Conservation (phyloP, 2,797 vertebrate genomes). For the Hyperoplus lanceolatus region DNA sequence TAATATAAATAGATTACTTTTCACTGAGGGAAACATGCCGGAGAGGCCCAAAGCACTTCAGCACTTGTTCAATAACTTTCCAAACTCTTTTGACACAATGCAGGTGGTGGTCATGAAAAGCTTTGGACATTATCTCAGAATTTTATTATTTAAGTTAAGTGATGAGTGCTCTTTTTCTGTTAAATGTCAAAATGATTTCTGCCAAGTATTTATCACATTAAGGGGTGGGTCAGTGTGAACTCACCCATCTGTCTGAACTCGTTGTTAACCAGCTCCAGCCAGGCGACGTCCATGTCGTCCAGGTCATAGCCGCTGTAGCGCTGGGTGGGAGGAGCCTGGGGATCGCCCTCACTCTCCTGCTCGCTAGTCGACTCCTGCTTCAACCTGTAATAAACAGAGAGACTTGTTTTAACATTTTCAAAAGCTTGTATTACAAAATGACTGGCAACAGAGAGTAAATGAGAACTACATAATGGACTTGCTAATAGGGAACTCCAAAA, state of each 20-base stretch:
- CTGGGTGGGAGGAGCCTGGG: constrained; percentile 77
- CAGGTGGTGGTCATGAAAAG: not conserved
- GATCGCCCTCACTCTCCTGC: constrained; percentile 41
- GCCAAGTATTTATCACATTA: not conserved
- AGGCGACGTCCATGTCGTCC: constrained; percentile 94
- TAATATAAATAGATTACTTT: not conserved
- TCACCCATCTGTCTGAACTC: constrained; percentile 96
- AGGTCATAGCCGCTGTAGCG: constrained; percentile 92
- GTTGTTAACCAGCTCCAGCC: constrained; percentile 94
- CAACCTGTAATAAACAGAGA: constrained; percentile 66
- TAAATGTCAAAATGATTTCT: not conserved
- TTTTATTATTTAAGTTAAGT: not conserved
- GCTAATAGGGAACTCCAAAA: not conserved
- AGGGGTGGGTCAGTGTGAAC: constrained; percentile 5
- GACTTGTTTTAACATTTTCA: not conserved
- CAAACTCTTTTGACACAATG: constrained; percentile 1
- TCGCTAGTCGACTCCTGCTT: constrained; percentile 66
- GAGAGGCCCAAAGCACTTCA: not conserved
- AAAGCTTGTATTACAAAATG: not conserved
- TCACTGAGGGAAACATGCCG: too few relatives aligned
- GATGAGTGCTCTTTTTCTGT: not conserved
- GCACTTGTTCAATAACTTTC: not conserved
- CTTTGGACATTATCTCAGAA: not conserved
- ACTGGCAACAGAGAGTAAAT: not conserved
- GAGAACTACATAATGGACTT: not conserved